phyloP scores from a whole-genome alignment of 2,797 vertebrate genomes.

The Lophura swinhoii region DNA sequence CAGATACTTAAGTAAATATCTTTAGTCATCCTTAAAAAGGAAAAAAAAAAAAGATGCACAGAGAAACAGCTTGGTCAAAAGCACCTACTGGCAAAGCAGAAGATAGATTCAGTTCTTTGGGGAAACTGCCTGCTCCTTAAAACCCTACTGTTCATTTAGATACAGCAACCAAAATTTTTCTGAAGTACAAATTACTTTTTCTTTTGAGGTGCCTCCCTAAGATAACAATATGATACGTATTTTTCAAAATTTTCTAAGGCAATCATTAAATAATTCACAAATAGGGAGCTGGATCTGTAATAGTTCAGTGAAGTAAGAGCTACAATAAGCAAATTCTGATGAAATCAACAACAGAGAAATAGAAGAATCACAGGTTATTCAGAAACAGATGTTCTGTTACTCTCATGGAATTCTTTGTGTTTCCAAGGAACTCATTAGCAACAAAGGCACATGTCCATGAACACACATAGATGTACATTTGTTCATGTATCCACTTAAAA shows the following conservation, averaged over 20 bases:
- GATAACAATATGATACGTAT: background rate
- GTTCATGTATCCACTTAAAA: rapidly evolving
- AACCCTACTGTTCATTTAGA: background rate
- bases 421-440: background rate
- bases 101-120: background rate
- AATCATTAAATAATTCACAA: background rate
- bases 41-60: background rate
- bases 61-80: background rate
- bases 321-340: background rate
- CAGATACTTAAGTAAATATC: background rate
- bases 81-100: background rate
- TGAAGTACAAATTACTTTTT: background rate
- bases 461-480: background rate
- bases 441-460: background rate
- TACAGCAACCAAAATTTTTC: background rate
- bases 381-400: background rate
- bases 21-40: background rate
- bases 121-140: background rate
- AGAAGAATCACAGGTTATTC: background rate
- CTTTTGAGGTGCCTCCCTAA: background rate
- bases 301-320: background rate
- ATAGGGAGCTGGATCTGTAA: background rate
- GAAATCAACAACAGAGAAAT: background rate
- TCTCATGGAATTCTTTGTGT: background rate
- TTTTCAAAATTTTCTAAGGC: background rate